Percentiles rank a stretch among this genome's conserved stretches.
These are phyloP conservation scores for Slavum lentiscoides DNA, from an alignment of 2,888 invertebrate species.

Conservation along the genomic window DNA sequence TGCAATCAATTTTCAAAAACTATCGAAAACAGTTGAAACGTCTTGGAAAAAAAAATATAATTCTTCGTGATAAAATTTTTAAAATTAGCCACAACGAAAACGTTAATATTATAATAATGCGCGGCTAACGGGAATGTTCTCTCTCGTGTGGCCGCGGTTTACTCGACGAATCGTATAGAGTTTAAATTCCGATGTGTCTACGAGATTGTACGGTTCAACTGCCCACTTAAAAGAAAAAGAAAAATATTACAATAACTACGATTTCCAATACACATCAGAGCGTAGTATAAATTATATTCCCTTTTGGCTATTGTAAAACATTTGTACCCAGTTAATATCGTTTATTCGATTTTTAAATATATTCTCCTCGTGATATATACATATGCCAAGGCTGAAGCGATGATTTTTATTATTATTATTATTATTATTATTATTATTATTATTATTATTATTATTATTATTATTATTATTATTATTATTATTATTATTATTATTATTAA, in stretches of 20 bases:
- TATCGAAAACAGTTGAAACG: neutral
- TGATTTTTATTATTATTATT: too few relatives aligned
- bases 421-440: too few relatives aligned
- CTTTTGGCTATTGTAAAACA: too few relatives aligned
- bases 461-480: too few relatives aligned
- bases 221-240: neutral
- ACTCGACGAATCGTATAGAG: neutral
- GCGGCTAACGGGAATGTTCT: neutral
- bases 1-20: too few relatives aligned
- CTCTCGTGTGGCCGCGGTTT: neutral
- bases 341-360: too few relatives aligned
- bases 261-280: neutral
- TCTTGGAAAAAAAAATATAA: neutral
- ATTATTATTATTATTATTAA: too few relatives aligned
- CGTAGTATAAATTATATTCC: neutral
- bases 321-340: too few relatives aligned
- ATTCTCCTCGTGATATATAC: too few relatives aligned
- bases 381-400: too few relatives aligned
- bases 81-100: neutral
- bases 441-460: too few relatives aligned
- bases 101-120: neutral
- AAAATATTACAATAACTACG: neutral
- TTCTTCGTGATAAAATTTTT: neutral
- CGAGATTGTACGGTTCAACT: neutral
- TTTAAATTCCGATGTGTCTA: constrained; percentile 7